Evolutionary conservation across 1,140 invertebrate genomes (phyloP), one percentile per base, ranked within the genome.

Genomic region (Drosophila persimilis): DNA sequence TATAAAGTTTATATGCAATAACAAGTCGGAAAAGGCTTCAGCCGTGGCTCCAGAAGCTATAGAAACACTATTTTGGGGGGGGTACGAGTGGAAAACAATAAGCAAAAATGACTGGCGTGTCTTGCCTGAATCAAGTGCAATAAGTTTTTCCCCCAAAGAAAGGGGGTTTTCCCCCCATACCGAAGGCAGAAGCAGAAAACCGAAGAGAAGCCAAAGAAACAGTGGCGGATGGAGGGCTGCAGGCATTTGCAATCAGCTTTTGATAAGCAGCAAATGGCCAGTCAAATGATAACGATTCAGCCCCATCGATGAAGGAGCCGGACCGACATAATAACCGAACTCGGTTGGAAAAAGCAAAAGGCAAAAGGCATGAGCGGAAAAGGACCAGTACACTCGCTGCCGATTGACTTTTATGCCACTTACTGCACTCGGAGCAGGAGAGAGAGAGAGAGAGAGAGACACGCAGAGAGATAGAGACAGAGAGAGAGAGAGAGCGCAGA

Each of bases 1-100:
- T 88, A 88, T 89, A 70, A 88, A 89, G 57, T 88, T 88, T 88
- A 72, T 78, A 88, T 88, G 83, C 83, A 81, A 86, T 88, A 86
- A 88, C 78, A 86, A 62, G 59, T 67, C 70, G 58, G 35, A 67
- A 46, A 79, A 69, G 66, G 66, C 52, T 70, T 45, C 52, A 43
- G 24, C n/a, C 15, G 2, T 17, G 51, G 60, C 20, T 20, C 1
- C 29, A 62, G 47, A 41, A 41, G 41, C 20, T 55, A 60, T 35
- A 13, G 44, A n/a, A 44, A 29, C 50, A 55, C 39, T 65, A 20
- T 20, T 20, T 20, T 20, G 5, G 24, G 24, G 24, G 24, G 5
- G 24, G 24, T 26, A 13, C 60, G 50, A 59, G 51, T 53, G 57
- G 46, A 80, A 84, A 85, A 84, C 73, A 86, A 86, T 77, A 77